Evolutionary conservation across 2,888 invertebrate species (phyloP), one percentile per base, ranked within the genome.

Genomic region (Eurytoma californica): DNA sequence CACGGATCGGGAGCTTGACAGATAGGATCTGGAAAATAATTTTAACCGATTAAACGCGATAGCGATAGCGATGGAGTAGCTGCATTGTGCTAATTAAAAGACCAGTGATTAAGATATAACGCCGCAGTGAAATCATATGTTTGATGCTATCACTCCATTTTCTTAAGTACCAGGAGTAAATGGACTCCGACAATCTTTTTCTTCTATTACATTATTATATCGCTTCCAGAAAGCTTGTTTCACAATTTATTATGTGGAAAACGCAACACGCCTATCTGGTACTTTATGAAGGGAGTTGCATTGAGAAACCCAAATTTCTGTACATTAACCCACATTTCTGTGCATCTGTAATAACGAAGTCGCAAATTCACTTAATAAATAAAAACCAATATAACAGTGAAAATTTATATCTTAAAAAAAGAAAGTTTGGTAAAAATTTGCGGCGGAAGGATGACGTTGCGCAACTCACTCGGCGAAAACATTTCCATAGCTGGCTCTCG

Each of bases 11-110:
- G 0, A 14, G 14, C 13, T 51, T 28, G 16, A 49, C 28, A 39
- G 72, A 12, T 39, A n/a, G 2, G n/a, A 74, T 74, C 66, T 66
- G 57, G 7, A 28, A 66, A 67, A 66, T 66, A 28, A 74, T 58
- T 74, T 49, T 47, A 66, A 18, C 20, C 18, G 74, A 58, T 74
- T 74, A 66, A 39, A 49, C n/a, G 66, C 18, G 65, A 73, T 73
- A 47, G 47, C n/a, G 61, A 57, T 51, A 20, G 9, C 55, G 49
- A 66, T 67, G 66, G n/a, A 58, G 65, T 24, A 61, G 39, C 16
- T 49, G 16, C 60, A 30, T n/a, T n/a, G 70, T 16, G 49, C 20
- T 74, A 74, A 74, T 74, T 74, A 74, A 74, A 72, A 74, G 66
- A 13, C 57, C 57, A 28, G 24, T 49, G 66, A 49, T 58, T 65